Conservation (phyloP, 2,797 vertebrate species). For the Ctenopoma multispine region DNA sequence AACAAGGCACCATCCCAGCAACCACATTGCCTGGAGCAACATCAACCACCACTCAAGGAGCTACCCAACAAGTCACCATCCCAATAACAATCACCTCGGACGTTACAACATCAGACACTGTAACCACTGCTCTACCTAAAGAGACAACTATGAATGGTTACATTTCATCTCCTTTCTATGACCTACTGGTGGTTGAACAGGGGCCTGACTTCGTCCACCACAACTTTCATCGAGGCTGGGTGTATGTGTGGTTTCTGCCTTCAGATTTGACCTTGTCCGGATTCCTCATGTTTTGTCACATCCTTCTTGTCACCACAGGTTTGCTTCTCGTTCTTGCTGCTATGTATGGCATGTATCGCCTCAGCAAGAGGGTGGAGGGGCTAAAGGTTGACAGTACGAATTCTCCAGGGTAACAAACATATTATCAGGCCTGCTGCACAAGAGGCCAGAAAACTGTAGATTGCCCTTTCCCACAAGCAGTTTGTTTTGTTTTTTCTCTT, state of each 20-base stretch:
- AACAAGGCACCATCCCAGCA: neutral
- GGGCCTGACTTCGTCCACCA: conserved; percentile 80
- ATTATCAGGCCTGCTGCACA: conserved; percentile 36
- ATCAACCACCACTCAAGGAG: neutral
- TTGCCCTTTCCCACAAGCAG: conserved; percentile 5
- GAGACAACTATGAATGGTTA: neutral
- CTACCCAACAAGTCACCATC: neutral
- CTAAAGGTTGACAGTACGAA: conserved; percentile 30
- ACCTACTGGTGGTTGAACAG: conserved; percentile 71
- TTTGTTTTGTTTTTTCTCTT: neutral
- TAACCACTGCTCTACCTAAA: neutral
- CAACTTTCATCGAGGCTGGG: conserved; percentile 70
- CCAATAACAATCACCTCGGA: neutral
- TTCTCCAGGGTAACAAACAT: conserved; percentile 23
- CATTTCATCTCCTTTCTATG: conserved; percentile 46
- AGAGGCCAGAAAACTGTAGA: conserved; percentile 35
- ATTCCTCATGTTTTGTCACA: conserved; percentile 71
- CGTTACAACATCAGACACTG: neutral
- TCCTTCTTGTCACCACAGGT: conserved; percentile 71
- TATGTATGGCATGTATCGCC: conserved; percentile 64
- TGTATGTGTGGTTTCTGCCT: conserved; percentile 83
- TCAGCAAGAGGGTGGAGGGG: conserved; percentile 54
- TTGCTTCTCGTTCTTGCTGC: conserved; percentile 67
- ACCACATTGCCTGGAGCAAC: neutral
- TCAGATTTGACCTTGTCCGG: conserved; percentile 42